These are phyloP conservation scores for Misgurnus anguillicaudatus DNA, from an alignment of 2,113 vertebrate genomes.

Conservation along the genomic window DNA sequence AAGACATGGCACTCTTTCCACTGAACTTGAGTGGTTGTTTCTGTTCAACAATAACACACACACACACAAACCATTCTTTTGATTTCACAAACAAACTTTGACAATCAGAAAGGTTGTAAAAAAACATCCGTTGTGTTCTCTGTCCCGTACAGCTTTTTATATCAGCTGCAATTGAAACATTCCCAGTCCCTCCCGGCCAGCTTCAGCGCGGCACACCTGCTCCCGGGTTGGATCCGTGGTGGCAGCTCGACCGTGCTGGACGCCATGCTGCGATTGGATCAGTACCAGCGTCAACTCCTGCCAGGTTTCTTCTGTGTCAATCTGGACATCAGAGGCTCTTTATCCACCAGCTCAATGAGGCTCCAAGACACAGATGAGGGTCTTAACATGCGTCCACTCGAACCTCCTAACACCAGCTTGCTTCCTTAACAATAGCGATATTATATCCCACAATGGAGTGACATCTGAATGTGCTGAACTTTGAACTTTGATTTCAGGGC, in stretches of 20 bases:
- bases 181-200: constrained; percentile 76
- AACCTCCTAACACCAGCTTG: constrained; percentile 19
- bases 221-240: constrained; percentile 81
- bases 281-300: constrained; percentile 89
- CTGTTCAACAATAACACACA: no score
- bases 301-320: constrained; percentile 84
- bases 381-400: constrained; percentile 67
- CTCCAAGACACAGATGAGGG: constrained; percentile 70
- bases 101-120: neutral
- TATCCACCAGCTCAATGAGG: constrained; percentile 62
- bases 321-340: constrained; percentile 82
- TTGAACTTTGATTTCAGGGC: neutral
- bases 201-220: constrained; percentile 62
- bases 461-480: no score
- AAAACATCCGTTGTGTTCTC: neutral
- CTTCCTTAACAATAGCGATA: constrained; percentile 19
- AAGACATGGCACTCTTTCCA: neutral
- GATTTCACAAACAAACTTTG: neutral
- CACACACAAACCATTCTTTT: no score
- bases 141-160: constrained; percentile 77
- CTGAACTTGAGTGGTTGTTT: no score
- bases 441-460: constrained; percentile 16
- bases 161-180: constrained; percentile 81
- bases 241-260: constrained; percentile 81
- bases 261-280: constrained; percentile 84